phyloP scores from a whole-genome alignment of 2,888 invertebrate species.

The Dendrolimus pini region DNA sequence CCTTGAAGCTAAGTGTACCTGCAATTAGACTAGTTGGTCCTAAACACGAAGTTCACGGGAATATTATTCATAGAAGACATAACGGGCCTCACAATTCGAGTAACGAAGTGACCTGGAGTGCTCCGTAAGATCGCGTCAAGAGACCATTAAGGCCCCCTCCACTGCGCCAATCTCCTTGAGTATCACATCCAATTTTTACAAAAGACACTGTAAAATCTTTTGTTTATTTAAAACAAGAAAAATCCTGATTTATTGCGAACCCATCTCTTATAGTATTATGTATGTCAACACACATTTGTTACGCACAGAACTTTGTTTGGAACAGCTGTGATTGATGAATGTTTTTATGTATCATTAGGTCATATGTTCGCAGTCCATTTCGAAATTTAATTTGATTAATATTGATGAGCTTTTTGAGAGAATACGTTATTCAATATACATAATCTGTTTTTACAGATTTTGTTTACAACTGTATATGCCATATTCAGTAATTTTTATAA shows the following conservation, averaged over 20 bases:
- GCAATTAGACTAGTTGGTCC: constrained; percentile 28
- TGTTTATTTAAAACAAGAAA: constrained; percentile 27
- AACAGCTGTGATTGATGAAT: constrained; percentile 27
- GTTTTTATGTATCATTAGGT: constrained; percentile 28
- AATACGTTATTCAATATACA: background rate
- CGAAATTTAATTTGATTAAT: constrained; percentile 21
- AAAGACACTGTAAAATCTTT: constrained; percentile 37
- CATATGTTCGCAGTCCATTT: constrained; percentile 16
- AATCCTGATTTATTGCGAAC: background rate
- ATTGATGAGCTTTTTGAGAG: constrained; percentile 17
- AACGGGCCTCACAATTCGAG: constrained; percentile 60
- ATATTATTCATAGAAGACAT: constrained; percentile 59
- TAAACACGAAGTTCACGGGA: constrained; percentile 34
- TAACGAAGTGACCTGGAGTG: constrained; percentile 74
- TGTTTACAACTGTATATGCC: too few species aligned
- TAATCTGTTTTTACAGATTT: too few species aligned
- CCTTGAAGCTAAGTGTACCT: background rate
- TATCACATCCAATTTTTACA: constrained; percentile 57
- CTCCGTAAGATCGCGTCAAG: constrained; percentile 57
- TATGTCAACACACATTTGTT: constrained; percentile 22
- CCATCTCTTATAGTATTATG: constrained; percentile 6
- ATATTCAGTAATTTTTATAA: too few species aligned
- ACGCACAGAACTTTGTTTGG: constrained; percentile 21
- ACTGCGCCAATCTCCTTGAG: constrained; percentile 66
- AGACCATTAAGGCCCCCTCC: constrained; percentile 70